Base-by-base conservation (phyloP, 2,888 invertebrate genomes). In the Margaritifera margaritifera region DNA sequence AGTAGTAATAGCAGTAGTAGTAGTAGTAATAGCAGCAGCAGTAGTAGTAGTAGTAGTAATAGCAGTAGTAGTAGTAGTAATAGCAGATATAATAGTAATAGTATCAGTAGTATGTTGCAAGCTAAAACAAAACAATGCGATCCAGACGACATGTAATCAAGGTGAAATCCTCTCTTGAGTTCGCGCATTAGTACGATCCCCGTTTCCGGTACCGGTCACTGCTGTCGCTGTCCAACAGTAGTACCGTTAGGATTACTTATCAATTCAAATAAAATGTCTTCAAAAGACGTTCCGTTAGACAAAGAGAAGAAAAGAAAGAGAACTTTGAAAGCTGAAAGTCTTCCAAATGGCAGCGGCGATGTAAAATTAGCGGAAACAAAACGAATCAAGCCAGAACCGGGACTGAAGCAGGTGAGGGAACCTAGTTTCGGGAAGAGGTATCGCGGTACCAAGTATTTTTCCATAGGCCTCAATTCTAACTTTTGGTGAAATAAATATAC, bases 291-390 rank as follows among this genome's bases (percentile, higher is more conserved):
- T 18, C 27, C 67, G 2, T 42, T 53, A n/a, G 76, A 71, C 18
- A 71, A 71, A 50, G 73, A 76, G 25, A 77, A 77, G 66, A 81
- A 79, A 64, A 64, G 80, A 53, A 81, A 81, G 67, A 69, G 80
- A 64, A 75, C 75, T n/a, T 64, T 81, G 6, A 79, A 77, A 57
- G 71, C 78, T n/a, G 79, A 78, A 27, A 64, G 65, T 54, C 52
- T 69, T 11, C 51, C 69, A 2, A 53, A 54, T 15, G 27, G 56
- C 22, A 70, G 66, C 5, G 51, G 68, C n/a, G 75, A 72, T 50
- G 78, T 75, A 58, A 59, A 51, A 31, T 76, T 78, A 72, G 59
- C 56, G 6, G 78, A 78, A 31, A 57, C 63, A 11, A 77, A 79
- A 67, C 69, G 77, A 64, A 66, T 78, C 20, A 80, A 78, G 63